Evolutionary conservation across 2,113 vertebrate genomes (phyloP).

Genomic region (Pseudorhombus dupliciocellatus): DNA sequence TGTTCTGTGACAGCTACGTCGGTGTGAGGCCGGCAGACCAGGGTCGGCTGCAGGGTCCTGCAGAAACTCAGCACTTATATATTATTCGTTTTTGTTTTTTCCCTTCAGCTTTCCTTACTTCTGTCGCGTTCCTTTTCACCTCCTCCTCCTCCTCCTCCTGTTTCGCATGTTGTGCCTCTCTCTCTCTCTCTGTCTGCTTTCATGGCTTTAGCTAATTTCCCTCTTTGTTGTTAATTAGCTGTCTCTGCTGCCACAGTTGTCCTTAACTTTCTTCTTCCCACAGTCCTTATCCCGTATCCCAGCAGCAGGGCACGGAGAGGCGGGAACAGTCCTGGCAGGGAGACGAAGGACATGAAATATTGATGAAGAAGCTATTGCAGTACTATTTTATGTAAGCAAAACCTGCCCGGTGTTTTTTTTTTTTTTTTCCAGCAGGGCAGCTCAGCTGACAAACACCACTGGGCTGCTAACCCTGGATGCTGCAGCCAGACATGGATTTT

Average conservation of each 20-base stretch:
- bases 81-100: not conserved
- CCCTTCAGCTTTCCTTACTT: constrained; percentile 1
- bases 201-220: not conserved
- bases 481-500: not conserved
- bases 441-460: constrained; percentile 21
- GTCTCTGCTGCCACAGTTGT: not conserved
- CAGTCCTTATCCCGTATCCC: constrained; percentile 20
- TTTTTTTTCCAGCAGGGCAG: constrained; percentile 12
- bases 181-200: not conserved
- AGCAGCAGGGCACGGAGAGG: constrained; percentile 2
- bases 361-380: constrained; percentile 32
- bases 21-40: constrained; percentile 12
- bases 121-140: not conserved
- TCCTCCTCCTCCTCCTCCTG: not conserved
- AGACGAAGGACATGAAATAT: constrained; percentile 44
- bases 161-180: not conserved
- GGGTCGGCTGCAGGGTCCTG: constrained; percentile 5
- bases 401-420: not conserved
- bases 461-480: not conserved
- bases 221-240: constrained; percentile 21
- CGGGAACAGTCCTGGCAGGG: constrained; percentile 13
- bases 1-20: constrained; percentile 50
- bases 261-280: constrained; percentile 7
- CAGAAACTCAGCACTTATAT: constrained; percentile 1
- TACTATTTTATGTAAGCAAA: constrained; percentile 45